A percentile compares a stretch with the other conserved stretches of the same genome.
These are phyloP conservation scores for Mobula hypostoma DNA, from an alignment of 2,113 vertebrate genomes.

Conservation along the genomic window DNA sequence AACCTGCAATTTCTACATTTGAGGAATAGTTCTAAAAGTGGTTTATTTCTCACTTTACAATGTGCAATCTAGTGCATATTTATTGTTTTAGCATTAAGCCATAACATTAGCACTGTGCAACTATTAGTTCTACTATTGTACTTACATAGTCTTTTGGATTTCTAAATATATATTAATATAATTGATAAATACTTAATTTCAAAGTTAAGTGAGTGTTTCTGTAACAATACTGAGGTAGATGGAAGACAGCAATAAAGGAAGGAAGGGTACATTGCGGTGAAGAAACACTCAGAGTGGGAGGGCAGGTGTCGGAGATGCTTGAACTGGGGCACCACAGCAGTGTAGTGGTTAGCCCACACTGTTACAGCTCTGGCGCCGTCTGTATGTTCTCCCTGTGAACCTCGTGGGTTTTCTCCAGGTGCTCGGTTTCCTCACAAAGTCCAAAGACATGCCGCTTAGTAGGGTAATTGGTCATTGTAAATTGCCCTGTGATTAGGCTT, in stretches of 20 bases:
- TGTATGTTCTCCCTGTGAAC: too few relatives aligned
- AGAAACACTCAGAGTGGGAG: not conserved
- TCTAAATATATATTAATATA: not conserved
- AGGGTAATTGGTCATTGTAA: too few relatives aligned
- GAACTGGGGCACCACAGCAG: not conserved
- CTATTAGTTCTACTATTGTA: not conserved
- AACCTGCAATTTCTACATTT: not conserved
- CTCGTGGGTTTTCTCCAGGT: too few relatives aligned
- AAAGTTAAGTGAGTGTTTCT: not conserved
- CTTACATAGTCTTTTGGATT: not conserved
- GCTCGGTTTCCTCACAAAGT: too few relatives aligned
- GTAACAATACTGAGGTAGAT: not conserved
- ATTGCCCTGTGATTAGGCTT: too few relatives aligned
- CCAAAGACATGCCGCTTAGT: too few relatives aligned
- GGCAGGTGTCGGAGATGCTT: not conserved
- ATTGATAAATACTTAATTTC: not conserved
- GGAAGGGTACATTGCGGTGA: not conserved
- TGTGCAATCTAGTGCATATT: not conserved
- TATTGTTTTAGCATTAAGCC: not conserved
- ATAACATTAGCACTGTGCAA: not conserved
- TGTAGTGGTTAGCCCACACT: not conserved
- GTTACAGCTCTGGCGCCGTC: too few relatives aligned
- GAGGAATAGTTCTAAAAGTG: not conserved
- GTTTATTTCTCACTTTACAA: conserved; percentile 1
- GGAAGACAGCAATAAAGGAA: too few relatives aligned